Conservation (phyloP, 2,797 vertebrate species). For the Clamator glandarius region DNA sequence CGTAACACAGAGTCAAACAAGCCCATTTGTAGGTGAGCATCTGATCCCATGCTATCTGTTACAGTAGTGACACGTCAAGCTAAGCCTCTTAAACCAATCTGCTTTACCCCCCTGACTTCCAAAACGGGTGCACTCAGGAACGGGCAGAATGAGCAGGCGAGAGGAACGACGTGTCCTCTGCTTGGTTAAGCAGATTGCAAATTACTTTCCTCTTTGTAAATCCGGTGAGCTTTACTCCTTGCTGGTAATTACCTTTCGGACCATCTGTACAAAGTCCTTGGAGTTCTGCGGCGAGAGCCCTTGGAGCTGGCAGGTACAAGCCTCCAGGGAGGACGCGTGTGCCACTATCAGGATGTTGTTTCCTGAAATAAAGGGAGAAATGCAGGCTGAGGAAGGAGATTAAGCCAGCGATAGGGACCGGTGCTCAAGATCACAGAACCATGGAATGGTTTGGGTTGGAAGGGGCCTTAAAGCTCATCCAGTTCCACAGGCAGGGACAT, state of each 20-base stretch:
- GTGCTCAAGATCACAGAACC: background rate
- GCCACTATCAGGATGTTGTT: constrained; percentile 96
- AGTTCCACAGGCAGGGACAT: too few relatives aligned
- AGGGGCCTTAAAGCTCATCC: too few relatives aligned
- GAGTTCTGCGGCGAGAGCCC: constrained; percentile 94
- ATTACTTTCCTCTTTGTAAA: background rate
- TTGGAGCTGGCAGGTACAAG: constrained; percentile 96
- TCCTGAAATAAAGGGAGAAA: constrained; percentile 77
- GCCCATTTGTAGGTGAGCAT: background rate
- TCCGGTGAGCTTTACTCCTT: background rate
- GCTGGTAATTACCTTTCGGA: constrained; percentile 88
- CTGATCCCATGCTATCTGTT: background rate
- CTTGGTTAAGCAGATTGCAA: background rate
- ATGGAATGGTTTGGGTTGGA: too few relatives aligned
- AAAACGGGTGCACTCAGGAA: accelerated
- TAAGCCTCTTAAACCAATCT: background rate
- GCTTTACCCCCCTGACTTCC: background rate
- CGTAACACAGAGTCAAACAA: background rate
- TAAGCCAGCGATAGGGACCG: background rate
- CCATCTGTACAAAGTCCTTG: constrained; percentile 99
- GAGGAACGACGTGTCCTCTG: background rate
- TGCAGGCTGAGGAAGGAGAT: accelerated
- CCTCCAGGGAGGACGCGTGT: constrained; percentile 97
- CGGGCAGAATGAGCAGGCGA: accelerated
- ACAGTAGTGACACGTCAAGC: background rate